A percentile compares a stretch with the other conserved stretches of the same genome.
These are phyloP conservation scores for Crypturellus tataupa DNA, from an alignment of 2,797 vertebrate genomes.

Conservation along the genomic window DNA sequence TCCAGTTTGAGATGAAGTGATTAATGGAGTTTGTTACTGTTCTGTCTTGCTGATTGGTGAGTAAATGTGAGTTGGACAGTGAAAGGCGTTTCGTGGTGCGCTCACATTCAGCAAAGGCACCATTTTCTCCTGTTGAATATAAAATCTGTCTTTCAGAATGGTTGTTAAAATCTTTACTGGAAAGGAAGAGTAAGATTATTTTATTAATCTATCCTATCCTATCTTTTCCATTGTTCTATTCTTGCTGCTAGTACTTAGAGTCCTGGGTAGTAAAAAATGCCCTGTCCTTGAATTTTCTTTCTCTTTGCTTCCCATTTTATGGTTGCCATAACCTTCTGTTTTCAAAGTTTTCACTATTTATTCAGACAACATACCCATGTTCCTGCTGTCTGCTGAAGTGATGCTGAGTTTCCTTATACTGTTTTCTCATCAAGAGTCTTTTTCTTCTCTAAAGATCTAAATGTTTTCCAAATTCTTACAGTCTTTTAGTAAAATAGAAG, in stretches of 20 bases:
- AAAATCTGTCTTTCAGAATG: background rate
- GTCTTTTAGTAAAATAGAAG: background rate
- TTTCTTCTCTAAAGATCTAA: background rate
- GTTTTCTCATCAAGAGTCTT: background rate
- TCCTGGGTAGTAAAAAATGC: background rate
- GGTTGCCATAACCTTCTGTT: background rate
- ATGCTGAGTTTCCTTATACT: background rate
- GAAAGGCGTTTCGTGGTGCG: background rate
- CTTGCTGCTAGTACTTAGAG: background rate
- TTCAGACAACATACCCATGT: background rate
- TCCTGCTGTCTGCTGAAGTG: background rate
- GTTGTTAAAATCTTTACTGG: background rate
- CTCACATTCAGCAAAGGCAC: background rate
- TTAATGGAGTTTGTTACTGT: background rate
- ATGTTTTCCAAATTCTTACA: background rate
- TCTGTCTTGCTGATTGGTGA: background rate
- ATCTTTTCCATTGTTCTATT: background rate
- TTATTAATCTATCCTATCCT: background rate
- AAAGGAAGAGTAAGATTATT: background rate
- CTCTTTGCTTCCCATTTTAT: background rate
- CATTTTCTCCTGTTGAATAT: background rate
- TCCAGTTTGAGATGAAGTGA: background rate
- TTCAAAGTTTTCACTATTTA: background rate
- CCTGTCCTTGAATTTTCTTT: background rate
- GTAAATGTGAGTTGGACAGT: background rate